Evolutionary conservation across 2,888 invertebrate species (phyloP), one percentile per base, ranked within the genome.

Genomic region (Ichneumoninae sp.): DNA sequence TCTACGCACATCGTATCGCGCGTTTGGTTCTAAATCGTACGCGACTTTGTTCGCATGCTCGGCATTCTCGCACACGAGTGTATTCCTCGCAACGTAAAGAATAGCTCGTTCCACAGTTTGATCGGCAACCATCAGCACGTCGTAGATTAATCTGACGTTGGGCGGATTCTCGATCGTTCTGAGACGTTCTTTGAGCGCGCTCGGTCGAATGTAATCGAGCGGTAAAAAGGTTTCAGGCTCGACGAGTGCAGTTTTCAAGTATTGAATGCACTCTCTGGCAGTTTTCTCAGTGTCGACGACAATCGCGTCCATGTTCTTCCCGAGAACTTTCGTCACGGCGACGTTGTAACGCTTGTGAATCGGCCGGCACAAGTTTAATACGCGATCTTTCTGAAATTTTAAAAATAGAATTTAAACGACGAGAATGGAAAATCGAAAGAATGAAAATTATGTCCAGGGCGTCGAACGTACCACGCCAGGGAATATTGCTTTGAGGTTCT

Each of bases 291-390:
- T 98, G 94, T 99, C 99, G 47, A 99, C 99, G 19, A 99, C 99
- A 91, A 99, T 99, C 78, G 99, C 99, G 93, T 99, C 99, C 99
- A 99, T 99, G 94, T 99, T 99, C 94, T 99, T 99, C 83, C 99
- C 99, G 88, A 99, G 95, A 74, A 99, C 98, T 94, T 99, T 99
- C 0, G 99, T 99, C 91, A 99, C 98, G 60, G 99, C 98, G 80
- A 99, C 98, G 94, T 99, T 99, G 95, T 99, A 99, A 40, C 98
- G 96, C 94, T 99, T 99, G 95, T 99, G 99, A 68, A 98, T 98
- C 1, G 99, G 99, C 94, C 99, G 98, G 94, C 99, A 99, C 97
- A 99, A 98, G 94, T 99, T 99, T 89, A 99, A 98, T 97, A 99
- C 97, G 71, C 99, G 96, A 93, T 99, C 99, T 94, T 98, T 98